Evolutionary conservation across 2,113 vertebrate genomes (phyloP), one percentile per base, ranked within the genome.

Genomic region (Oncorhynchus clarkii): DNA sequence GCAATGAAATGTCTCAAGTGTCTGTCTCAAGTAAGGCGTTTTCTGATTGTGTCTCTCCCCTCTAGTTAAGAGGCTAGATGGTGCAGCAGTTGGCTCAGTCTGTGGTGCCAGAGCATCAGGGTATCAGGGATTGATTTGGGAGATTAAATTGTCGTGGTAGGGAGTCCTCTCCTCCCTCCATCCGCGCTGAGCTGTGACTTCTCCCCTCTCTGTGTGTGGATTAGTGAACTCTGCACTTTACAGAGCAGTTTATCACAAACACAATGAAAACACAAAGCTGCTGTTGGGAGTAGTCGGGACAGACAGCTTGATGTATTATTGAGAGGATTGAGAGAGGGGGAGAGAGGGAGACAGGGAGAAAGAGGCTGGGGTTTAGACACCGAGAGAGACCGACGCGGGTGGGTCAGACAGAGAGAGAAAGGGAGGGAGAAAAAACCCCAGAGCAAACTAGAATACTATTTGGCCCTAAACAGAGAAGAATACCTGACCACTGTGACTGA

Each of bases 201-300:
- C 68, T 72, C 27, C 68, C 73, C 71, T 75, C 68, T n/a, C 26
- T 29, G 2, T 27, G 34, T 78, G 69, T 62, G 85, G 78, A 87
- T 86, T 87, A 86, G 73, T 73, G 78, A 83, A 84, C 82, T 81
- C 81, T 84, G 81, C 82, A 87, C 85, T 87, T 83, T 82, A 84
- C 80, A 85, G 75, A 88, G 86, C 82, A 74, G 82, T 80, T 86
- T 78, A 84, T 83, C 76, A 74, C 71, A 83, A 85, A 83, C 51
- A 88, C 77, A 80, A 45, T 31, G 68, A 39, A 14, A 75, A 72
- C 81, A 81, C 81, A 85, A 83, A 81, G 80, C 82, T 81, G 80
- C 64, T 77, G 77, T 72, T 62, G 79, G 85, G 77, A 67, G 73
- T 27, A 54, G 59, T 24, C 20, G 5, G 54, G 59, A 62, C 20